Evolutionary conservation across 2,888 invertebrate species (phyloP).

Genomic region (Dioctria linearis): DNA sequence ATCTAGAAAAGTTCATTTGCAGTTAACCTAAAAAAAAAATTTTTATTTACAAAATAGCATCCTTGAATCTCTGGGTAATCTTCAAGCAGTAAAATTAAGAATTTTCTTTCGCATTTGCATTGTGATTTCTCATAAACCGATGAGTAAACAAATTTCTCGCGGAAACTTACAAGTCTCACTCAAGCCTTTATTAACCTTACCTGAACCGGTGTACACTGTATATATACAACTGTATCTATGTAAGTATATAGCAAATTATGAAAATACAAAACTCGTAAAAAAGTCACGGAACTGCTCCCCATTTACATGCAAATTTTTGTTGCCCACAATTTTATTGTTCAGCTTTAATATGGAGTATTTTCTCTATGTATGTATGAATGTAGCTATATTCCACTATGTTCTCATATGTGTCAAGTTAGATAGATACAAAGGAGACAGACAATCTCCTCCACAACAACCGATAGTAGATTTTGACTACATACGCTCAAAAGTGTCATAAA

Average conservation of each 20-base stretch:
- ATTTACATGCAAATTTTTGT: conserved; percentile 12
- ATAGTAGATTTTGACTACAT: too few relatives aligned
- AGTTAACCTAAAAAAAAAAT: conserved; percentile 15
- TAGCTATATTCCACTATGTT: too few relatives aligned
- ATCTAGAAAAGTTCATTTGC: conserved; percentile 23
- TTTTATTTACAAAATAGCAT: neutral
- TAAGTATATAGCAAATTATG: conserved; percentile 19
- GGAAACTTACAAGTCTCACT: conserved; percentile 4
- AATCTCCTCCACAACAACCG: too few relatives aligned
- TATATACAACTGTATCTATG: too few relatives aligned
- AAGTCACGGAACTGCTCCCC: neutral
- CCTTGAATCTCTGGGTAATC: conserved; percentile 23
- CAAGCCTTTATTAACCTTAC: conserved; percentile 29
- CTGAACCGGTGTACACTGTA: conserved; percentile 14
- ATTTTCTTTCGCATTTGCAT: conserved; percentile 20
- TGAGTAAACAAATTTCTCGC: conserved; percentile 27
- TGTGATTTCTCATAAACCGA: conserved; percentile 39
- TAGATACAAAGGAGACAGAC: too few relatives aligned
- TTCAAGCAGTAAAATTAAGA: conserved; percentile 16
- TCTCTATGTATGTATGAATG: neutral
- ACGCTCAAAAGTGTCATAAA: too few relatives aligned
- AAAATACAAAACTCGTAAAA: conserved; percentile 23
- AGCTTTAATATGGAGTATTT: conserved; percentile 17
- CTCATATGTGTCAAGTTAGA: too few relatives aligned
- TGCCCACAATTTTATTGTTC: conserved; percentile 26